Base-by-base conservation (phyloP, 2,797 vertebrate species). In the Spea hammondii region DNA sequence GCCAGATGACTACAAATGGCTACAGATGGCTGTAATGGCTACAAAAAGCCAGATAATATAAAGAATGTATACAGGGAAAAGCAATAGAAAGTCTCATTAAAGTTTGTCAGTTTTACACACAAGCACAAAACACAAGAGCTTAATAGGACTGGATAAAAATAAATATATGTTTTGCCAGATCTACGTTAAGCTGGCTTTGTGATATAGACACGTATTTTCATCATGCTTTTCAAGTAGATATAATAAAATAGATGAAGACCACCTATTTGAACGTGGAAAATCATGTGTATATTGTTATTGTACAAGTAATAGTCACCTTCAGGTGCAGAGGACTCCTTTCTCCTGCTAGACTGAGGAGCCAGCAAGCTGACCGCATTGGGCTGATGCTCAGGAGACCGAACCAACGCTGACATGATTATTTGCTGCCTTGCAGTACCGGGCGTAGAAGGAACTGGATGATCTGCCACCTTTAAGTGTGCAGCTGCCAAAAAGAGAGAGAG, bases 381-480 rank as follows among this genome's bases (percentile, higher is more conserved):
- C 86, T 99, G 97, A 80, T 98, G 97, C 87, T 98, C 97, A 0
- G 97, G 97, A 0, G 97, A 99, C 84, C 97, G 95, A 68, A 99
- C 97, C 44, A 99, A 95, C 83, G 97, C 97, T 4, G 97, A 98
- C 97, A 99, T 98, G 87, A 99, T 95, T 80, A 99, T 98, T 89
- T 99, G 97, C 90, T 99, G 97, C 80, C 97, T 93, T 75, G 96
- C 96, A 5, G 95, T 95, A 79, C 96, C 96, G 0, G 98, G 97
- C 0, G 96, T 97, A 65, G 97, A 94, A 0, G 96, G 92, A 79
- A 94, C 92, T 55, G 90, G 89, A 60, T 99, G 96, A 78, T 99
- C 98, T 54, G 95, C 90, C 79, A 94, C 94, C 91, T 99, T 99
- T 84, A 98, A 96, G 89, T 98, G 98, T 87, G 95, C 95, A 13